A percentile compares a stretch with the other conserved stretches of the same genome.
Conservation (phyloP, 2,113 vertebrate genomes). For the Rhinichthys klamathensis region DNA sequence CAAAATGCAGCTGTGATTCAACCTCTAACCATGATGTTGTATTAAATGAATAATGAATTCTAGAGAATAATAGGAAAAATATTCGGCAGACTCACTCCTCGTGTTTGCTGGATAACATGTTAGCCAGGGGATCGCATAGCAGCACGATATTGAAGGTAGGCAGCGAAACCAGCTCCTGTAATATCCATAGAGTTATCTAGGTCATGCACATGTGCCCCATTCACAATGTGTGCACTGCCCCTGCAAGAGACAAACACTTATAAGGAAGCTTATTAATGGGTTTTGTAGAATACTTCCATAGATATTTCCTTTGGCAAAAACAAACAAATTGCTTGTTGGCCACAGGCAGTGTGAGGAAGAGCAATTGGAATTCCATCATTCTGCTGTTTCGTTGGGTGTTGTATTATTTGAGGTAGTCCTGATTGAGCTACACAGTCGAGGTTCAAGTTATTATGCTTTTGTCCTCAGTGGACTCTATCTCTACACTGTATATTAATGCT, state of each 20-base stretch:
- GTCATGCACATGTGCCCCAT: conserved; percentile 2
- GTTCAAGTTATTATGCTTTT: conserved; percentile 19
- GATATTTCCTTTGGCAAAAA: not conserved
- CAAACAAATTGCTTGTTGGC: conserved; percentile 35
- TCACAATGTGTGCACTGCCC: not conserved
- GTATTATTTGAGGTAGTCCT: conserved; percentile 4
- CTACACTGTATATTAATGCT: too few relatives aligned
- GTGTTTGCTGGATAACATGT: too few relatives aligned
- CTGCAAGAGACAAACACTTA: conserved; percentile 9
- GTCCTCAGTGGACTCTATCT: too few relatives aligned
- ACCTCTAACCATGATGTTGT: not conserved
- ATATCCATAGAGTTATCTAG: conserved; percentile 10
- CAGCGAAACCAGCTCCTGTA: not conserved
- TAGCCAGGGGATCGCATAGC: too few relatives aligned
- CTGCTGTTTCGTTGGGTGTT: not conserved
- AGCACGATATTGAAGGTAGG: not conserved
- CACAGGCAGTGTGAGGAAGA: not conserved
- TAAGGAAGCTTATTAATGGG: conserved; percentile 6
- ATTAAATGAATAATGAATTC: too few relatives aligned
- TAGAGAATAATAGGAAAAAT: too few relatives aligned
- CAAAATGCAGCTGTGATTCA: not conserved
- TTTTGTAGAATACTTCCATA: conserved; percentile 24
- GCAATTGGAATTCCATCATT: conserved; percentile 26
- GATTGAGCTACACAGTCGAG: not conserved
- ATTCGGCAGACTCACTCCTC: too few relatives aligned